Evolutionary conservation across 2,888 invertebrate species (phyloP).

Genomic region (Temnothorax unifasciatus): DNA sequence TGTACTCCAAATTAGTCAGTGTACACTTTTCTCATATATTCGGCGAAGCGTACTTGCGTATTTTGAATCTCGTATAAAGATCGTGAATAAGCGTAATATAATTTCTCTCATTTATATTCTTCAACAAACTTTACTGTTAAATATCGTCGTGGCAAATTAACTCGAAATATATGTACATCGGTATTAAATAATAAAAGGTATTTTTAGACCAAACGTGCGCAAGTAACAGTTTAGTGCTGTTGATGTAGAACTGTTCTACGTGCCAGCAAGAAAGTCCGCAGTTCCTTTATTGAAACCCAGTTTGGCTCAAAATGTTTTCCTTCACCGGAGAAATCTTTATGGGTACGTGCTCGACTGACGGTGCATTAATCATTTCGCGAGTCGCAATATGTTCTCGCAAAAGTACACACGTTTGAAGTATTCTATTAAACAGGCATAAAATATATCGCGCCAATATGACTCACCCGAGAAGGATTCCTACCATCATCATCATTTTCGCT

Average conservation of each 20-base stretch:
- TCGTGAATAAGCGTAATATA: neutral
- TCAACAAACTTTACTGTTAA: neutral
- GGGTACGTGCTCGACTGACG: constrained; percentile 51
- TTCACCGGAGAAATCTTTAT: constrained; percentile 32
- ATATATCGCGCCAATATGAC: neutral
- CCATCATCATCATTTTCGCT: neutral
- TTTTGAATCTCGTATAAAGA: neutral
- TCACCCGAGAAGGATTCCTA: neutral
- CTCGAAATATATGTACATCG: neutral
- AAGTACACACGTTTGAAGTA: constrained; percentile 1
- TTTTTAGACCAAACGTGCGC: constrained; percentile 43
- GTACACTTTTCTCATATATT: neutral
- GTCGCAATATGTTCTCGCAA: constrained; percentile 20
- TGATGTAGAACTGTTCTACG: constrained; percentile 41
- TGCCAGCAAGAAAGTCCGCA: constrained; percentile 46
- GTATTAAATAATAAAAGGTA: neutral
- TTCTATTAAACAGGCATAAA: constrained; percentile 1
- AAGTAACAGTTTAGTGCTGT: constrained; percentile 28
- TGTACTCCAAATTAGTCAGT: neutral
- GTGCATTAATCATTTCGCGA: constrained; percentile 39
- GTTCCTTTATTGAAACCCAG: constrained; percentile 31
- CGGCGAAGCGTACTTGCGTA: neutral
- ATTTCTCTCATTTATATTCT: neutral
- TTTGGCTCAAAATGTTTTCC: constrained; percentile 41
- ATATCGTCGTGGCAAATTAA: neutral